Evolutionary conservation across 2,888 invertebrate species (phyloP).

Genomic region (Meteorus colon): DNA sequence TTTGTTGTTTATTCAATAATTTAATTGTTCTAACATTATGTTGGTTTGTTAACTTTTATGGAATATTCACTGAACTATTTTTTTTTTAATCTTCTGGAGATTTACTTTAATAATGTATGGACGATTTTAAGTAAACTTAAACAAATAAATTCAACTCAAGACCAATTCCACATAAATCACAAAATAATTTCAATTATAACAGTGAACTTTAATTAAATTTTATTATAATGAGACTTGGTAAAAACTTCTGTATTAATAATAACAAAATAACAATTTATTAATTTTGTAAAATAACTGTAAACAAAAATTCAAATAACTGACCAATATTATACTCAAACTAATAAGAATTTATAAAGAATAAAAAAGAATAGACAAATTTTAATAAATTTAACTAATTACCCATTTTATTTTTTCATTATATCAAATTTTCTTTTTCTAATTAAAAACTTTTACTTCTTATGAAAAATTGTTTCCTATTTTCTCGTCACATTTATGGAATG

Average conservation of each 20-base stretch:
- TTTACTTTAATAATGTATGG: too few species aligned
- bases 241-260: constrained; percentile 37
- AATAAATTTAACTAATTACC: background rate
- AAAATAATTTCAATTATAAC: constrained; percentile 59
- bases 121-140: too few species aligned
- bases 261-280: background rate
- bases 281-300: background rate
- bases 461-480: background rate
- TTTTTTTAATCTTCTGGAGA: too few species aligned
- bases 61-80: too few species aligned
- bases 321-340: background rate
- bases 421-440: background rate
- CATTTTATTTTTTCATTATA: background rate
- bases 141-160: background rate
- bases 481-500: background rate
- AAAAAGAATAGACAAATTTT: background rate
- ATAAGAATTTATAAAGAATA: background rate
- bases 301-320: background rate
- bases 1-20: too few species aligned
- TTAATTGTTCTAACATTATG: too few species aligned
- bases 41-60: too few species aligned
- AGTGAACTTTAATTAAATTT: constrained; percentile 61
- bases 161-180: constrained; percentile 44
- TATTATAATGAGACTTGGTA: constrained; percentile 57
- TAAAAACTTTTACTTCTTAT: background rate